Percentiles rank a stretch among this genome's conserved stretches.
Evolutionary conservation across 2,888 invertebrate species (phyloP).

Genomic region (Microplitis deprimator): DNA sequence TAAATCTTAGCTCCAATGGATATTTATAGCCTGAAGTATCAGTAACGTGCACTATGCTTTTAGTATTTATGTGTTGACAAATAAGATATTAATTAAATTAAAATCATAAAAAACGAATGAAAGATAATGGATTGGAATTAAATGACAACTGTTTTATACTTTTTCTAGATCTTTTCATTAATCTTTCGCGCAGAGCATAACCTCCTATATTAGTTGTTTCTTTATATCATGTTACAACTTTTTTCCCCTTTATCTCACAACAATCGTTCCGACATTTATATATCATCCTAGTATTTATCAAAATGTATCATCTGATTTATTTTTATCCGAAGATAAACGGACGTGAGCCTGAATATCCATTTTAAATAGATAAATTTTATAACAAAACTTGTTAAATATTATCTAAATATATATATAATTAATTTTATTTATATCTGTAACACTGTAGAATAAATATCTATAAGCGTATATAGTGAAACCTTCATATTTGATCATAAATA

Average conservation of each 20-base stretch:
- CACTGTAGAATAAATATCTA: slow-evolving; percentile 15
- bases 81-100: neutral
- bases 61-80: neutral
- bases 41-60: neutral
- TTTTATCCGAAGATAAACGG: neutral
- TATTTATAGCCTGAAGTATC: too few species aligned
- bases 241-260: neutral
- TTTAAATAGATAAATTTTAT: neutral
- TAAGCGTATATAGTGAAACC: slow-evolving; percentile 1
- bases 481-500: slow-evolving; percentile 30
- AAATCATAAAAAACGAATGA: neutral
- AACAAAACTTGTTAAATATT: neutral
- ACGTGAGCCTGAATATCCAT: neutral
- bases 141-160: neutral
- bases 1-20: too few species aligned
- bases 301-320: neutral
- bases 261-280: neutral
- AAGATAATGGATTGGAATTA: neutral
- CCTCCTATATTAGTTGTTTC: neutral
- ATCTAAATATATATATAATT: slow-evolving; percentile 8
- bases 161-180: neutral
- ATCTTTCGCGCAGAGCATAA: neutral
- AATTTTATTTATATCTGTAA: slow-evolving; percentile 13
- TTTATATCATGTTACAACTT: neutral
- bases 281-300: neutral